Evolutionary conservation across 2,888 invertebrate species (phyloP).

Genomic region (Cheilosia variabilis): DNA sequence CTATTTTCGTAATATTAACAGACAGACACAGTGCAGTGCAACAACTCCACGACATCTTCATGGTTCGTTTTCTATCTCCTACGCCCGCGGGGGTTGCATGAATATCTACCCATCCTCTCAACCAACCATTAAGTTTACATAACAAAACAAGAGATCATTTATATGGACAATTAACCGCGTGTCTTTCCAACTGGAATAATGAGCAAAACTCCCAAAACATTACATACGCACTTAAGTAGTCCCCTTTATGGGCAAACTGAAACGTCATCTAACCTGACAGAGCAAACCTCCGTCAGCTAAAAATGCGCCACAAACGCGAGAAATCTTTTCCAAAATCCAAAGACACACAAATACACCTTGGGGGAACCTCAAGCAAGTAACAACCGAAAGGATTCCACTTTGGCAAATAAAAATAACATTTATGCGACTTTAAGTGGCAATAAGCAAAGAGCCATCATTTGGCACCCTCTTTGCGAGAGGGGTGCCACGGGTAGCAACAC

Average conservation of each 20-base stretch:
- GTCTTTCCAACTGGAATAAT: constrained; percentile 15
- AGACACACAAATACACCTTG: constrained; percentile 9
- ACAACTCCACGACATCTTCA: neutral
- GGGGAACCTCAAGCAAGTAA: constrained; percentile 17
- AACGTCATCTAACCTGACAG: constrained; percentile 38
- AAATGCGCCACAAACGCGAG: constrained; percentile 35
- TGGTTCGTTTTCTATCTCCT: constrained; percentile 1
- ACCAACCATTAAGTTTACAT: constrained; percentile 30
- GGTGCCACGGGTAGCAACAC: neutral
- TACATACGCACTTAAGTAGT: constrained; percentile 22
- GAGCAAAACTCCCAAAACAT: neutral
- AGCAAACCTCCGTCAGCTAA: constrained; percentile 17
- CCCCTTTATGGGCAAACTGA: constrained; percentile 33
- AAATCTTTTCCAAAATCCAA: constrained; percentile 19
- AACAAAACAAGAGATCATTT: constrained; percentile 37
- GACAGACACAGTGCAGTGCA: too few relatives aligned
- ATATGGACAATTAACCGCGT: constrained; percentile 49
- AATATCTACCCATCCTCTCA: constrained; percentile 24
- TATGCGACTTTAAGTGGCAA: constrained; percentile 69
- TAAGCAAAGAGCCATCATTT: constrained; percentile 51
- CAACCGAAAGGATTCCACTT: constrained; percentile 48
- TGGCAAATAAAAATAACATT: constrained; percentile 63
- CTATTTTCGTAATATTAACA: neutral
- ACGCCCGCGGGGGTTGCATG: too few relatives aligned
- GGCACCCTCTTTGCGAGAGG: constrained; percentile 32